These are phyloP conservation scores for Antheraea mylitta DNA, from an alignment of 1,140 invertebrate genomes.

Conservation along the genomic window DNA sequence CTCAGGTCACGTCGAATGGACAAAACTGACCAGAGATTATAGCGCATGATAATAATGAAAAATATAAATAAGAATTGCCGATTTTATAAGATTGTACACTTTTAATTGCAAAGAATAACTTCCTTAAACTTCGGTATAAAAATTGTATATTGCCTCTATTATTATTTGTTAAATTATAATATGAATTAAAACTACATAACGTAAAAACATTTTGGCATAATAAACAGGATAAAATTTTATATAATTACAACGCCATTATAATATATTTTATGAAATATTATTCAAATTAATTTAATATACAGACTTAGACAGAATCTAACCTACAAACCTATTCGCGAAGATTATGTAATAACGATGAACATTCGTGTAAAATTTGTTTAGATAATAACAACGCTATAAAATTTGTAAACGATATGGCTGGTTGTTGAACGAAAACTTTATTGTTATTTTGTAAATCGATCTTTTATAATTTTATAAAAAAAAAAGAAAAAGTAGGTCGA, in stretches of 20 bases:
- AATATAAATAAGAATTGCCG: no score
- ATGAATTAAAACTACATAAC: no score
- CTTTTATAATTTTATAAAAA: neutral
- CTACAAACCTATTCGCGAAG: neutral
- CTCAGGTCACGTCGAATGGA: no score
- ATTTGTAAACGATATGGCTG: neutral
- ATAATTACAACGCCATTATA: no score
- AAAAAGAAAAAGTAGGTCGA: constrained; percentile 3
- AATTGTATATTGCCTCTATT: neutral
- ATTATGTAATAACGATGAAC: neutral
- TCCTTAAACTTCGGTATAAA: neutral
- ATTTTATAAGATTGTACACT: no score
- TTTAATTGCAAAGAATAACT: neutral
- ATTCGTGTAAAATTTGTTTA: neutral
- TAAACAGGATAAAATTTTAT: no score
- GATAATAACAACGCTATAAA: neutral
- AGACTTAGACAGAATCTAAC: neutral
- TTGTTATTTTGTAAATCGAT: constrained; percentile 1
- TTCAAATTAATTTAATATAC: no score
- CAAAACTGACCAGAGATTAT: no score
- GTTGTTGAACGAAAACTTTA: neutral
- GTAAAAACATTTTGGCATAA: no score
- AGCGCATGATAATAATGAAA: no score
- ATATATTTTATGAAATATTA: no score
- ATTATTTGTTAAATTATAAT: neutral